Percentiles rank a stretch among this genome's conserved stretches.
These are phyloP conservation scores for Asbolus verrucosus DNA, from an alignment of 1,140 invertebrate species.

Conservation along the genomic window DNA sequence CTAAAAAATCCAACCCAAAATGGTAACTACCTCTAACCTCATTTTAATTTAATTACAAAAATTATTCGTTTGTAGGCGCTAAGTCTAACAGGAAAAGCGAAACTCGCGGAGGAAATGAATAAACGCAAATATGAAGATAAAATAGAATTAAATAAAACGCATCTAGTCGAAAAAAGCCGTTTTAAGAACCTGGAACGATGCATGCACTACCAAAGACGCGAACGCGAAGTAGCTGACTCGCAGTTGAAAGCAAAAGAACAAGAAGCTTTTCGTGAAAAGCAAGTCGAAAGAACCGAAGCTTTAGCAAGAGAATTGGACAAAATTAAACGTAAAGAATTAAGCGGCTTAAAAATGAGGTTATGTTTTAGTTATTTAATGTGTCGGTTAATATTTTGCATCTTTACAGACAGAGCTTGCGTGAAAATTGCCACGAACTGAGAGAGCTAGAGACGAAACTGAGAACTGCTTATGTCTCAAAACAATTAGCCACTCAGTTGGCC, in stretches of 20 bases:
- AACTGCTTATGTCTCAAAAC: slow-evolving; percentile 64
- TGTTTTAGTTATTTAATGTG: too few relatives aligned
- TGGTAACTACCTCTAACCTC: too few relatives aligned
- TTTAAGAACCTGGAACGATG: slow-evolving; percentile 55
- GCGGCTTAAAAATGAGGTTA: slow-evolving; percentile 55
- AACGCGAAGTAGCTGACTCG: slow-evolving; percentile 53
- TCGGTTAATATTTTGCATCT: too few relatives aligned
- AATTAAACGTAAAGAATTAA: slow-evolving; percentile 58
- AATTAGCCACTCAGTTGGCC: slow-evolving; percentile 63
- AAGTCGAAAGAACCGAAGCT: slow-evolving; percentile 55
- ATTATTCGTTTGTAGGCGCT: slow-evolving; percentile 50
- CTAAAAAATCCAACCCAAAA: too few relatives aligned
- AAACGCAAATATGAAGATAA: slow-evolving; percentile 50
- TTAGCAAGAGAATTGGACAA: slow-evolving; percentile 57
- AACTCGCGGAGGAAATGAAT: slow-evolving; percentile 49
- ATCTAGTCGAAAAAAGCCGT: slow-evolving; percentile 55
- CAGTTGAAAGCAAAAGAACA: slow-evolving; percentile 47
- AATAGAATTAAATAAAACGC: slow-evolving; percentile 47
- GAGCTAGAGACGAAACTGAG: slow-evolving; percentile 64
- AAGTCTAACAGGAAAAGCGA: slow-evolving; percentile 42
- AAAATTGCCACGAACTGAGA: slow-evolving; percentile 63
- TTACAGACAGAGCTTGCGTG: slow-evolving; percentile 60
- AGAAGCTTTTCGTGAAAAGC: slow-evolving; percentile 47
- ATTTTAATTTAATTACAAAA: too few relatives aligned
- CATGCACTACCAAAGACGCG: slow-evolving; percentile 53